Evolutionary conservation across 2,113 vertebrate genomes (phyloP).

Genomic region (Neolamprologus devosi): DNA sequence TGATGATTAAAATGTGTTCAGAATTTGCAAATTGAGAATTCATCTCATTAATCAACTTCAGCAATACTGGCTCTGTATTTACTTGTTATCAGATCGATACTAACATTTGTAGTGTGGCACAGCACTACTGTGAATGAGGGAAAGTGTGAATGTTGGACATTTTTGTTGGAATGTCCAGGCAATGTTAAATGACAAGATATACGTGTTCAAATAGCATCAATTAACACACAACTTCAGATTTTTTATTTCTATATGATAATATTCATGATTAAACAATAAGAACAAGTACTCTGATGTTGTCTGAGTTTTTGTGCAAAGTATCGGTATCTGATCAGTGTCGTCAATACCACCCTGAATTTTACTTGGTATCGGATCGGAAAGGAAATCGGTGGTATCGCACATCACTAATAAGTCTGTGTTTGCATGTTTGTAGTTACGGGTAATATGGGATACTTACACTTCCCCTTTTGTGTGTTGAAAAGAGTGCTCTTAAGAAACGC

Average conservation of each 20-base stretch:
- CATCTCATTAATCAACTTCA: background rate
- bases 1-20: background rate
- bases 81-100: background rate
- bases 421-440: background rate
- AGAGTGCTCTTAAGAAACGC: background rate
- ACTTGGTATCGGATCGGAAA: background rate
- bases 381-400: background rate
- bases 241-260: background rate
- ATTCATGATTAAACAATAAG: background rate
- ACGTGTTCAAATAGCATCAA: background rate
- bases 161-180: background rate
- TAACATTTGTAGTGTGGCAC: background rate
- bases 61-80: background rate
- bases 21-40: background rate
- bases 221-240: background rate
- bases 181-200: background rate
- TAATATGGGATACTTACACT: background rate
- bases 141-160: background rate
- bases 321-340: background rate
- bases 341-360: background rate
- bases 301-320: background rate
- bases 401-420: background rate
- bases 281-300: background rate
- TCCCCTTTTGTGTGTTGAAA: background rate
- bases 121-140: background rate